These are phyloP conservation scores for Aramus guarauna DNA, from an alignment of 2,113 vertebrate genomes.

Conservation along the genomic window DNA sequence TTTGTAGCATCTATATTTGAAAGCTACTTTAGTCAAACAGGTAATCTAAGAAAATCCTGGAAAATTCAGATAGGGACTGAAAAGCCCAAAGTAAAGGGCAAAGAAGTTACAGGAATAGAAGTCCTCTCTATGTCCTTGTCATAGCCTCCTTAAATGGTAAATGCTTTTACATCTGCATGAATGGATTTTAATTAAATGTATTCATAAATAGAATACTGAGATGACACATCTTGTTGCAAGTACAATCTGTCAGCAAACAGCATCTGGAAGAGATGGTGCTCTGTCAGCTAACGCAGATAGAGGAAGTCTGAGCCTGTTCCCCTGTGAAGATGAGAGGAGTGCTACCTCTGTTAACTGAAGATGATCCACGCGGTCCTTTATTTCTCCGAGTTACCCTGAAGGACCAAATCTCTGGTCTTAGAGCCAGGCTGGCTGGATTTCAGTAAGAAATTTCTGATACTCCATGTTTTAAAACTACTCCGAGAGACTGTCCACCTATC, in stretches of 20 bases:
- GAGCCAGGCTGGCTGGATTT: background rate
- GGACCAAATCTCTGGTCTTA: background rate
- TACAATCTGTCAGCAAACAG: slow-evolving; percentile 49
- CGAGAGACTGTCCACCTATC: background rate
- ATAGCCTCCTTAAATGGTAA: slow-evolving; percentile 13
- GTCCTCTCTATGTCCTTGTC: background rate
- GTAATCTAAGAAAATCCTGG: slow-evolving; percentile 35
- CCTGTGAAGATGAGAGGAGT: background rate
- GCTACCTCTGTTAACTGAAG: background rate
- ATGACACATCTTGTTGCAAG: slow-evolving; percentile 50
- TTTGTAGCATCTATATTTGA: slow-evolving; percentile 14
- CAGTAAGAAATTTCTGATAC: background rate
- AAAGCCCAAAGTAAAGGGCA: background rate
- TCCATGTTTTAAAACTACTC: background rate
- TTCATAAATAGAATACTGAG: slow-evolving; percentile 45
- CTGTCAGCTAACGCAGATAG: slow-evolving; percentile 50
- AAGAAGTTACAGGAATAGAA: slow-evolving; percentile 27
- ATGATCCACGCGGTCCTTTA: rapidly evolving
- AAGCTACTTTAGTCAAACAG: slow-evolving; percentile 19
- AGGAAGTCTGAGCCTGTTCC: background rate
- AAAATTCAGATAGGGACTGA: background rate
- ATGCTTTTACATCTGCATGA: slow-evolving; percentile 20
- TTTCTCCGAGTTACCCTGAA: background rate
- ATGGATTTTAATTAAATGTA: slow-evolving; percentile 62
- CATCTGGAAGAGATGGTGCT: slow-evolving; percentile 35